These are phyloP conservation scores for Xerus rutilus DNA, from an alignment of 2,797 vertebrate genomes.

Conservation along the genomic window DNA sequence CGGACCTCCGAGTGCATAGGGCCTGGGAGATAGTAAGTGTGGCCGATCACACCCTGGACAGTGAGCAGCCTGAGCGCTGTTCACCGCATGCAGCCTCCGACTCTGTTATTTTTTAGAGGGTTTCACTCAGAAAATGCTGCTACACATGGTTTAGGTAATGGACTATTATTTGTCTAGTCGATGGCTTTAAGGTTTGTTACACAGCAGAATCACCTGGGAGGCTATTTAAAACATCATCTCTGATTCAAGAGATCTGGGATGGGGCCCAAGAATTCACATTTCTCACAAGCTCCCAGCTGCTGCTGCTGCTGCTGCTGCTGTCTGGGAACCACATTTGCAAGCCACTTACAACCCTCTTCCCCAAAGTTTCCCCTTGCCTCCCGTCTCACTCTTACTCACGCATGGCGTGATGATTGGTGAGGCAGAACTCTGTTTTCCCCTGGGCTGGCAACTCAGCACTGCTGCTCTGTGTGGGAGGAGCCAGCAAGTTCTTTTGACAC, in stretches of 20 bases:
- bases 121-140: background rate
- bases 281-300: background rate
- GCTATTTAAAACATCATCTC: background rate
- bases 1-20: background rate
- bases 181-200: background rate
- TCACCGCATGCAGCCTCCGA: background rate
- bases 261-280: background rate
- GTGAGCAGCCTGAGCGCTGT: background rate
- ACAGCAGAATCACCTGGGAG: background rate
- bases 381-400: background rate
- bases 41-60: background rate
- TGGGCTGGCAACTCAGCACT: background rate
- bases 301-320: background rate
- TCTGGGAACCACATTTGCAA: background rate
- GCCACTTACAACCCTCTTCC: background rate
- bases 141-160: background rate
- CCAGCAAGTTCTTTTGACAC: background rate
- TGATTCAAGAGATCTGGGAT: background rate
- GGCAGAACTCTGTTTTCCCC: background rate
- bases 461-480: background rate
- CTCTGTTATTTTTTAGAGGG: background rate
- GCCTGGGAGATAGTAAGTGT: background rate
- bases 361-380: background rate
- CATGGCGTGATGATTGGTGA: background rate
- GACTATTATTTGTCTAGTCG: background rate